Evolutionary conservation across 2,797 vertebrate species (phyloP), one percentile per base, ranked within the genome.

Genomic region (Tolypeutes matacus): DNA sequence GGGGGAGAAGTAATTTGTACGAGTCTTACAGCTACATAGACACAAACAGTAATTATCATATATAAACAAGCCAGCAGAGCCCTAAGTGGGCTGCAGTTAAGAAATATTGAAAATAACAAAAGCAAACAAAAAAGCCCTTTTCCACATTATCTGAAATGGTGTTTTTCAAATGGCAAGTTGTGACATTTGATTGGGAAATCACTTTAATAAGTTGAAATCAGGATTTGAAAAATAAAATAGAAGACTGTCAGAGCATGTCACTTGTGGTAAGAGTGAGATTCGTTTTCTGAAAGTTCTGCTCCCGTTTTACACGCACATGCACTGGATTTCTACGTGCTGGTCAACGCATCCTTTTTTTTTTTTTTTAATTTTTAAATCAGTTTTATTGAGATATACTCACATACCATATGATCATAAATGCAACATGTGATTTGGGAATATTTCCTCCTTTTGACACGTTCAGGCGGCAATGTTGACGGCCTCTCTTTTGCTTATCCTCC

Each of bases 401-500:
- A n/a, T n/a, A n/a, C n/a, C n/a, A n/a, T n/a, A n/a, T n/a, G n/a
- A 84, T 80, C 94, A 73, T 20, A 60, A 75, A 73, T 25, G 36
- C 7, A 70, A 10, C 2, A 5, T 49, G 73, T 67, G 25, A 92
- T 83, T 78, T n/a, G 0, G 42, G 53, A 53, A 51, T 2, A 4
- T 78, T 92, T 88, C 82, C 49, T 67, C 69, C 62, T 87, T 90
- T 86, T 53, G 62, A 85, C 92, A 85, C 1, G 23, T 58, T 70
- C 67, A 84, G 25, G 65, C 60, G 34, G 53, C 51, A 65, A 87
- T 76, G 78, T 34, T 46, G 82, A 62, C n/a, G 17, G 60, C 23
- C n/a, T 39, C 15, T 88, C 77, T 92, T 86, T 92, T 78, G 67
- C 76, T 92, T 39, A 29, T 80, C n/a, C n/a, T n/a, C n/a, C n/a